phyloP scores from a whole-genome alignment of 1,140 invertebrate genomes.

The Philopotamus ludificatus region DNA sequence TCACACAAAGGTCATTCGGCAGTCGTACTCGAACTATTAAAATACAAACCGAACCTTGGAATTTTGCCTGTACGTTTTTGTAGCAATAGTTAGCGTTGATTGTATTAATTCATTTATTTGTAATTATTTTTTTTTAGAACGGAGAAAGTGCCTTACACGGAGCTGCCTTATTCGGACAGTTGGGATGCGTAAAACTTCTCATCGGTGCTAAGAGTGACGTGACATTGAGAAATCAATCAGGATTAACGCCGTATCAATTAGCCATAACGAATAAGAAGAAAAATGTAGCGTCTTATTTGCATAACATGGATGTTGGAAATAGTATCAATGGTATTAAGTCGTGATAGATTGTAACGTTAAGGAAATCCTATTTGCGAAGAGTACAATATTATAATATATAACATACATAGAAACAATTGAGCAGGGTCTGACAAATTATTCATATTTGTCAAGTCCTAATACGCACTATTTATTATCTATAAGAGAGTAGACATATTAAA shows the following conservation, averaged over 20 bases:
- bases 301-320: conserved; percentile 42
- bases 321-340: too few species aligned
- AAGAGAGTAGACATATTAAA: too few species aligned
- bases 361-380: too few species aligned
- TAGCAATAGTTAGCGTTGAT: not conserved
- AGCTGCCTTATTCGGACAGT: conserved; percentile 83
- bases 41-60: conserved; percentile 76
- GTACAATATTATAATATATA: too few species aligned
- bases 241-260: conserved; percentile 65
- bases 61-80: conserved; percentile 67
- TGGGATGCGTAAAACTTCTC: conserved; percentile 75
- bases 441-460: too few species aligned
- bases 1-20: conserved; percentile 88
- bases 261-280: conserved; percentile 60
- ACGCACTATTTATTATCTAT: too few species aligned
- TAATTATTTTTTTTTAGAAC: conserved; percentile 63
- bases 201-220: conserved; percentile 71
- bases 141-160: conserved; percentile 88
- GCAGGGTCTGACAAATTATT: too few species aligned
- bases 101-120: not conserved
- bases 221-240: conserved; percentile 67
- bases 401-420: too few species aligned
- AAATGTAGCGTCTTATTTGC: conserved; percentile 62
- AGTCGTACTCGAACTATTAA: conserved; percentile 82
- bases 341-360: too few species aligned